Evolutionary conservation across 2,888 invertebrate species (phyloP).

Genomic region (Amiota minor): DNA sequence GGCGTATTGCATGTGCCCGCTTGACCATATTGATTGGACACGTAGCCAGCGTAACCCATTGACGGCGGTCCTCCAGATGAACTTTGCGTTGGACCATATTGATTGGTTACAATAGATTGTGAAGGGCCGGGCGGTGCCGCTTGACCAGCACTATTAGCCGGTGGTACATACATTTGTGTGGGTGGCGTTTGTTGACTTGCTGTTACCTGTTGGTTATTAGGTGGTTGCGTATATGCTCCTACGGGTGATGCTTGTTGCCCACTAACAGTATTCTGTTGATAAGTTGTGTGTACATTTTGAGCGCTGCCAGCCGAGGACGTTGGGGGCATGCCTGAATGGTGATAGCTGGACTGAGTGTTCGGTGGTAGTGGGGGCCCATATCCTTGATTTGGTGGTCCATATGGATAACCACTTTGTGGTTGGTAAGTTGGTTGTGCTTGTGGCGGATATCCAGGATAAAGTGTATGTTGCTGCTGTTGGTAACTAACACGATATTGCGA

Average conservation of each 20-base stretch:
- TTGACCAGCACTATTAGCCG: constrained; percentile 73
- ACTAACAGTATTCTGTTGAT: constrained; percentile 74
- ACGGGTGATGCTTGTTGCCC: constrained; percentile 74
- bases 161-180: constrained; percentile 72
- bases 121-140: constrained; percentile 72
- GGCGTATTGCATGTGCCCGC: constrained; percentile 50
- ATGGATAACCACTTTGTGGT: constrained; percentile 77
- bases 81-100: constrained; percentile 63
- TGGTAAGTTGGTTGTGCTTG: constrained; percentile 76
- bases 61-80: constrained; percentile 62
- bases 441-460: constrained; percentile 75
- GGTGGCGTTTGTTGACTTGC: constrained; percentile 71
- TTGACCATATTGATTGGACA: constrained; percentile 57
- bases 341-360: constrained; percentile 75
- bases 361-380: constrained; percentile 77
- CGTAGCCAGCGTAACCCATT: constrained; percentile 62
- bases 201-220: constrained; percentile 67
- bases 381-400: constrained; percentile 73
- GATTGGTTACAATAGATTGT: constrained; percentile 51
- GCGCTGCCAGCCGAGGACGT: constrained; percentile 68
- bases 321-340: constrained; percentile 74
- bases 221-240: constrained; percentile 74
- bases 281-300: constrained; percentile 72
- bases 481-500: constrained; percentile 76
- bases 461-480: constrained; percentile 75